These are phyloP conservation scores for Dicaeum eximium DNA, from an alignment of 2,113 vertebrate genomes.

Conservation along the genomic window DNA sequence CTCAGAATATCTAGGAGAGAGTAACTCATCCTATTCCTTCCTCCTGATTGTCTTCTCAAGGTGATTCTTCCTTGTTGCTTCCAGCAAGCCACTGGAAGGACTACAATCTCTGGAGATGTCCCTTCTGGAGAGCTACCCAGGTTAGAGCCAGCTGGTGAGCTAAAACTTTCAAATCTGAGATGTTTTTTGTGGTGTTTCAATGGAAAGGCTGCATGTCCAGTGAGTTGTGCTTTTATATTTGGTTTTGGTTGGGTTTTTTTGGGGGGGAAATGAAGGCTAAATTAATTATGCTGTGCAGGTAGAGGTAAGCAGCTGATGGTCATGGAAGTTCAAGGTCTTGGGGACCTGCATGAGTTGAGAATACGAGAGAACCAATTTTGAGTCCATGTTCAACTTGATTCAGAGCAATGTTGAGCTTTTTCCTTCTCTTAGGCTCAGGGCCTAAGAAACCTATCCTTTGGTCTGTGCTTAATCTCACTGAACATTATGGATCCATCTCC, in stretches of 20 bases:
- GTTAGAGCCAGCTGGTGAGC: not conserved
- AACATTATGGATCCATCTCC: not conserved
- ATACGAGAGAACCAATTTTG: not conserved
- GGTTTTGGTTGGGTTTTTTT: not conserved
- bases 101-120: not conserved
- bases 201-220: not conserved
- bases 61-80: not conserved
- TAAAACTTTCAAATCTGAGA: not conserved
- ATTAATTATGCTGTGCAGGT: not conserved
- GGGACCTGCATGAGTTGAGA: not conserved
- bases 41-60: not conserved
- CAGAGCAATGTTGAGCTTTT: not conserved
- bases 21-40: not conserved
- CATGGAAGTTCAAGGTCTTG: not conserved
- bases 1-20: not conserved
- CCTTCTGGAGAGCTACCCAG: constrained; percentile 7
- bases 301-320: not conserved
- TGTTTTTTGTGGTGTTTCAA: not conserved
- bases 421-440: no score
- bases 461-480: not conserved
- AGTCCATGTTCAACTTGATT: not conserved
- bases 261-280: accelerated
- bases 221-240: not conserved
- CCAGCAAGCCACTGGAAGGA: not conserved
- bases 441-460: not conserved